Conservation (phyloP, 2,797 vertebrate genomes). For the Eulemur albifrons region DNA sequence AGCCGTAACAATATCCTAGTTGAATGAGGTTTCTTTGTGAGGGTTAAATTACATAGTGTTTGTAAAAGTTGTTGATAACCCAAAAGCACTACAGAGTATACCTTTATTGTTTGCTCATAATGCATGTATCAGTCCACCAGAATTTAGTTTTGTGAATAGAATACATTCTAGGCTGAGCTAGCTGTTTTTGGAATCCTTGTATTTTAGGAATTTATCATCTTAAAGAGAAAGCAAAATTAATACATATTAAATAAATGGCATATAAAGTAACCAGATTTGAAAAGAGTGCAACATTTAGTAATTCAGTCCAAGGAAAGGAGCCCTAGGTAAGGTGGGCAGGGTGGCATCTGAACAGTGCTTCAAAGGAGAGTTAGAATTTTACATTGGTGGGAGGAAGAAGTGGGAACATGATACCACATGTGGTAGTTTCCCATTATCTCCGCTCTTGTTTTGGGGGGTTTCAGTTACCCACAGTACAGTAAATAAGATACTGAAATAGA, state of each 20-base stretch:
- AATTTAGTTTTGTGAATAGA: background rate
- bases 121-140: background rate
- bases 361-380: background rate
- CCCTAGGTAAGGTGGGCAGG: background rate
- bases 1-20: background rate
- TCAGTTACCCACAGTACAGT: background rate
- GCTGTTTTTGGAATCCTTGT: background rate
- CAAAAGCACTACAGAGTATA: background rate
- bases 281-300: background rate
- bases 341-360: background rate
- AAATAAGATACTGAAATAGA: background rate
- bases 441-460: background rate
- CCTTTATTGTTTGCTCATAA: background rate
- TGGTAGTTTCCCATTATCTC: background rate
- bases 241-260: background rate
- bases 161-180: background rate
- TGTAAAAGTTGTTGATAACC: background rate
- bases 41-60: background rate
- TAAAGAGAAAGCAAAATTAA: background rate
- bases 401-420: background rate
- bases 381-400: background rate
- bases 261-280: background rate
- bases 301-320: too few species aligned
- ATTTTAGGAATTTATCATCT: background rate
- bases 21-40: background rate